Conservation (phyloP, 2,888 invertebrate species). For the Xestia sexstrigata region DNA sequence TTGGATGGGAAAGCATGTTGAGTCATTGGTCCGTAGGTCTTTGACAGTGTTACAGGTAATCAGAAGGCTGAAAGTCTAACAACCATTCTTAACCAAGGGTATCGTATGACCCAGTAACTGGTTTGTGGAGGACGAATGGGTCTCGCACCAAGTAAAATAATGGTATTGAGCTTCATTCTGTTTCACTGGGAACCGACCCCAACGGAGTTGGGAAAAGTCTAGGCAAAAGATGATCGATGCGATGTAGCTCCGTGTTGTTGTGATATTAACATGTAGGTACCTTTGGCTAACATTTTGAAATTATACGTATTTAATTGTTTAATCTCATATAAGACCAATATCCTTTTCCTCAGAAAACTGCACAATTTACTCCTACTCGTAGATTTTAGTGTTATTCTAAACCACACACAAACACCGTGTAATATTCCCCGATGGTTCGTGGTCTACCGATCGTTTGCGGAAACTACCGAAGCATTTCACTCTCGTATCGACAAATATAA, state of each 20-base stretch:
- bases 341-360: not conserved
- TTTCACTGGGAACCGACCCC: not conserved
- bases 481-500: conserved; percentile 48
- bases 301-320: too few species aligned
- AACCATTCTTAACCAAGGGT: not conserved
- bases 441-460: conserved; percentile 1
- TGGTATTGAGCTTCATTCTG: not conserved
- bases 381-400: not conserved
- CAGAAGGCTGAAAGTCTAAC: not conserved
- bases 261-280: not conserved
- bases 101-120: not conserved
- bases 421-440: not conserved
- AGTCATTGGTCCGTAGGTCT: not conserved
- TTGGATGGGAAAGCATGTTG: not conserved
- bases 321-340: not conserved
- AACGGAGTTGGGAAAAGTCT: not conserved
- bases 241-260: not conserved
- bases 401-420: conserved; percentile 34
- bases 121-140: too few species aligned
- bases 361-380: not conserved
- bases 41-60: not conserved
- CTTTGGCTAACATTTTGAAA: not conserved
- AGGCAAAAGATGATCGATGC: not conserved
- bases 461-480: conserved; percentile 37
- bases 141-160: not conserved